phyloP scores from a whole-genome alignment of 2,888 invertebrate genomes.

The Ceratothoa steindachneri region DNA sequence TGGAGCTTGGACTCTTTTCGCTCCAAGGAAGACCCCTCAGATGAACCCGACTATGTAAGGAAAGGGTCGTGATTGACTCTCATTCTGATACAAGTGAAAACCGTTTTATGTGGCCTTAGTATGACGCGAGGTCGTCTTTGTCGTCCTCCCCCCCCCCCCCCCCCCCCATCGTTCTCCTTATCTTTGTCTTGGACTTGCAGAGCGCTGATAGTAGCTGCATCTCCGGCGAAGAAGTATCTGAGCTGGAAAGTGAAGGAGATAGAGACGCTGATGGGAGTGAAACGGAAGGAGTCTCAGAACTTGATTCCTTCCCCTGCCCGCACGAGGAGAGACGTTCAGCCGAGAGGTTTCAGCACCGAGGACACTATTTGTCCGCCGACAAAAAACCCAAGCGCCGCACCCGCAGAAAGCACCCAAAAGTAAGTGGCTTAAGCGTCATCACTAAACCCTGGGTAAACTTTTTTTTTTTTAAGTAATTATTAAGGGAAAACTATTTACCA shows the following conservation, averaged over 20 bases:
- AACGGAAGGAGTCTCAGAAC: background rate
- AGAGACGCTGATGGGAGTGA: slow-evolving; percentile 1
- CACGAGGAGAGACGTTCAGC: slow-evolving; percentile 21
- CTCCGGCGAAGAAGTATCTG: slow-evolving; percentile 27
- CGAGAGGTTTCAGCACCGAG: slow-evolving; percentile 18
- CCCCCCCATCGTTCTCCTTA: too few species aligned
- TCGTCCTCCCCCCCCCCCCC: too few species aligned
- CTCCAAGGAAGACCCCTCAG: background rate
- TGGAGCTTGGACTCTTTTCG: background rate
- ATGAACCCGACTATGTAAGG: too few species aligned
- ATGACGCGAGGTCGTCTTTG: too few species aligned
- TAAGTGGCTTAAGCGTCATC: background rate
- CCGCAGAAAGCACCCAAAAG: slow-evolving; percentile 24
- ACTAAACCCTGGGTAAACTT: too few species aligned
- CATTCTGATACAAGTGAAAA: too few species aligned
- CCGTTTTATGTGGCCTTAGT: too few species aligned
- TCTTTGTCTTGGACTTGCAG: too few species aligned
- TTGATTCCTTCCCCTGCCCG: background rate
- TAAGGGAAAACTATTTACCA: too few species aligned
- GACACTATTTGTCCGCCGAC: slow-evolving; percentile 19
- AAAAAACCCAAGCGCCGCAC: slow-evolving; percentile 22
- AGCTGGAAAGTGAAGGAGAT: slow-evolving; percentile 20
- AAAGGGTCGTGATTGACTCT: too few species aligned
- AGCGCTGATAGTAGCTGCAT: slow-evolving; percentile 35
- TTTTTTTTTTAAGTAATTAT: too few species aligned